Base-by-base conservation (phyloP, 2,113 vertebrate species). In the Propithecus coquereli region DNA sequence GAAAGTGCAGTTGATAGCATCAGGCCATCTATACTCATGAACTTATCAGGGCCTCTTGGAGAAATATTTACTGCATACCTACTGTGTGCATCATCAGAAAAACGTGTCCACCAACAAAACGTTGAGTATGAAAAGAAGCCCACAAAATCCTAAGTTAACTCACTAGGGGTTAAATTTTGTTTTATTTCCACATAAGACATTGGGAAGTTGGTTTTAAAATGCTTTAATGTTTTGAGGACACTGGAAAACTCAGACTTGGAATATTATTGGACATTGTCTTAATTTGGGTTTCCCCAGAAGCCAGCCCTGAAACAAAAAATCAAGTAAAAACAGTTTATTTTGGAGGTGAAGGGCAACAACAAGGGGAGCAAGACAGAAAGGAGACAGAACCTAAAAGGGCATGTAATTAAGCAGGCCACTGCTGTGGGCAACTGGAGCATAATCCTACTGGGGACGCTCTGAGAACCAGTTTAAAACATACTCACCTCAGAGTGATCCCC, bases 271-370 rank as follows among this genome's bases (percentile, higher is more conserved):
- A 70, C 23, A 79, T 73, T 82, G 16, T 96, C 47, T 85, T 81
- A 61, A 61, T 90, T 92, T 88, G 57, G 54, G 50, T 25, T 92
- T 32, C 52, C 40, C 45, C 34, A 80, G 52, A 94, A 95, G 30
- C 66, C 27, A 93, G 71, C 17, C 59, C n/a, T 96, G 76, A 94
- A 92, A 87, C 3, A 90, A 94, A 52, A 97, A 93, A 93, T 68
- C 85, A 86, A 85, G 40, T 59, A 91, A 52, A 95, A 45, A 7
- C 40, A 83, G n/a, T 80, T 95, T 96, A 84, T 93, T 94, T 80
- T 63, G 34, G n/a, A 92, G 18, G 45, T 66, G 9, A 84, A 47
- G 2, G 37, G 25, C 52, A 70, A 80, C 3, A 27, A 59, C 23
- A 92, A 52, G 59, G 2, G 50, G n/a, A 61, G 18, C 63, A 83